Evolutionary conservation across 2,888 invertebrate genomes (phyloP).

Genomic region (Orthosia cruda): DNA sequence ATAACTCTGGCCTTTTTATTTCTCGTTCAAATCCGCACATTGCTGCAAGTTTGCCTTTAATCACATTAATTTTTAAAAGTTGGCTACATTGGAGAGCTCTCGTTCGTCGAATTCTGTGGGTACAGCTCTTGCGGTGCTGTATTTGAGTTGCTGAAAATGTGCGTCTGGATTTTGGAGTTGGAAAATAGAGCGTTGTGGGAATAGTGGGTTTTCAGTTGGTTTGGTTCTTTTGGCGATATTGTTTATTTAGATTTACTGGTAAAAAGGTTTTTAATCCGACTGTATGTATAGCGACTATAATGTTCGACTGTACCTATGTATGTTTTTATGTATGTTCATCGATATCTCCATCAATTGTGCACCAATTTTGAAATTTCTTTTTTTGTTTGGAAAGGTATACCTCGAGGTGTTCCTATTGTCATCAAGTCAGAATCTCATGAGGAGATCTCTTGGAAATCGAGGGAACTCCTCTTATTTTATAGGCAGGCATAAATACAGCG

Average conservation of each 20-base stretch:
- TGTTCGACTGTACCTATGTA: no score
- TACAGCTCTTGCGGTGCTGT: constrained; percentile 39
- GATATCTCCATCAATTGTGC: no score
- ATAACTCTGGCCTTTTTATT: constrained; percentile 44
- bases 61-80: constrained; percentile 74
- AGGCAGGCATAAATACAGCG: no score
- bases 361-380: no score
- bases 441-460: no score
- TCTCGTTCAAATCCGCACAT: constrained; percentile 27
- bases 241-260: neutral
- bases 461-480: no score
- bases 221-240: neutral
- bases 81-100: constrained; percentile 44
- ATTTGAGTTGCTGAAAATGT: constrained; percentile 33
- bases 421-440: no score
- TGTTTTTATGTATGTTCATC: no score
- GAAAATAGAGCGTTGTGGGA: neutral
- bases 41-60: constrained; percentile 69
- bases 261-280: neutral
- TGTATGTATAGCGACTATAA: no score
- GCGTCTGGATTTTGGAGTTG: neutral
- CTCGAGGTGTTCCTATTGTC: no score
- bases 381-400: no score
- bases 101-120: constrained; percentile 33
- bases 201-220: neutral